Evolutionary conservation across 2,888 invertebrate species (phyloP).

Genomic region (Philereme transversata): DNA sequence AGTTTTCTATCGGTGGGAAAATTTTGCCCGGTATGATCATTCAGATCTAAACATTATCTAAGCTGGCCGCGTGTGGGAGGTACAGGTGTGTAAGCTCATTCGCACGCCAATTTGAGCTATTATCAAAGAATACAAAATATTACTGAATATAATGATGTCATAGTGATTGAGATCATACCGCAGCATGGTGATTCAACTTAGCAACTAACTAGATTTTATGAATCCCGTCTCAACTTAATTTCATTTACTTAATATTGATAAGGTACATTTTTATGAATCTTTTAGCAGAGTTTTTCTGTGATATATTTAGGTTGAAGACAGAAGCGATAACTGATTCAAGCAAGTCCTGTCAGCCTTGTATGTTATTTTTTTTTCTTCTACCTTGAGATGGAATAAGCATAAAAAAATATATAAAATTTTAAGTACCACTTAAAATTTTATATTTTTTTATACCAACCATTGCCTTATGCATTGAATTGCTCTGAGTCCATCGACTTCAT

Average conservation of each 20-base stretch:
- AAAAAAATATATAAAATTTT: too few species aligned
- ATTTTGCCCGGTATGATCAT: conserved; percentile 46
- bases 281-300: too few species aligned
- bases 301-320: too few species aligned
- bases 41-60: conserved; percentile 49
- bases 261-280: too few species aligned
- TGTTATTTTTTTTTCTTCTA: too few species aligned
- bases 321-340: too few species aligned
- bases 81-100: conserved; percentile 63
- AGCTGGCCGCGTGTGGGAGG: conserved; percentile 55
- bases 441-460: too few species aligned
- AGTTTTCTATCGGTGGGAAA: conserved; percentile 32
- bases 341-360: too few species aligned
- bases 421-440: too few species aligned
- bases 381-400: too few species aligned
- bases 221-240: conserved; percentile 7
- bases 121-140: conserved; percentile 48
- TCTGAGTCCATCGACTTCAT: too few species aligned
- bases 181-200: conserved; percentile 45
- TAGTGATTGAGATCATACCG: conserved; percentile 55
- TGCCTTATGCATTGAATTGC: too few species aligned
- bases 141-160: conserved; percentile 39
- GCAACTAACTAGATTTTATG: conserved; percentile 46
- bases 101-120: conserved; percentile 65
- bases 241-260: conserved; percentile 2